Conservation (phyloP, 2,797 vertebrate species). For the Sylvia borin region DNA sequence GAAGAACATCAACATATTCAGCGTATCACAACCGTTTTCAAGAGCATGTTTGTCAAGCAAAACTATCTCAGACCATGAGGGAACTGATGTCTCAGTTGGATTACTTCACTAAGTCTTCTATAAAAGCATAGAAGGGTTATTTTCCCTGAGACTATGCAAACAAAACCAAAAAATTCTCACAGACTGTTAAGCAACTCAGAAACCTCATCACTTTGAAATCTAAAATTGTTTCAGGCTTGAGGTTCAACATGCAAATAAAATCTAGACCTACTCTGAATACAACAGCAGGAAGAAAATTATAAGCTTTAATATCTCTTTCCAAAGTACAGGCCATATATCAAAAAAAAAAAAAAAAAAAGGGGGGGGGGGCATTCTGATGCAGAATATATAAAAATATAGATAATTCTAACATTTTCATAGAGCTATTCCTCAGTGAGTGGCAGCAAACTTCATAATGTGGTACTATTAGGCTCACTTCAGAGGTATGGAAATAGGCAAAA, state of each 20-base stretch:
- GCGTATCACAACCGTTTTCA: conserved; percentile 45
- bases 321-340: neutral
- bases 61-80: conserved; percentile 64
- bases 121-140: conserved; percentile 20
- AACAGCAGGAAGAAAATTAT: neutral
- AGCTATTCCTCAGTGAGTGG: neutral
- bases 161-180: conserved; percentile 23
- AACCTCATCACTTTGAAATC: conserved; percentile 3
- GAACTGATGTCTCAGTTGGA: conserved; percentile 17
- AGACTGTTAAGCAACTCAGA: conserved; percentile 6
- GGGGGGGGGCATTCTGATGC: neutral
- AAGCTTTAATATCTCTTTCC: neutral
- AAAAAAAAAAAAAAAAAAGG: neutral
- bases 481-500: neutral
- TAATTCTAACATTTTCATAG: neutral
- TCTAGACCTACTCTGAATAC: neutral
- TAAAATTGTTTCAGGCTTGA: neutral
- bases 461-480: neutral
- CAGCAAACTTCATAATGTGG: neutral
- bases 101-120: conserved; percentile 46
- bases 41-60: conserved; percentile 66
- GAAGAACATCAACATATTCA: conserved; percentile 64
- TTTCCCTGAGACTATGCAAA: conserved; percentile 54
- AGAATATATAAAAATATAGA: neutral
- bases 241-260: neutral